Evolutionary conservation across 2,113 vertebrate species (phyloP).

Genomic region (Myiagra hebetior): DNA sequence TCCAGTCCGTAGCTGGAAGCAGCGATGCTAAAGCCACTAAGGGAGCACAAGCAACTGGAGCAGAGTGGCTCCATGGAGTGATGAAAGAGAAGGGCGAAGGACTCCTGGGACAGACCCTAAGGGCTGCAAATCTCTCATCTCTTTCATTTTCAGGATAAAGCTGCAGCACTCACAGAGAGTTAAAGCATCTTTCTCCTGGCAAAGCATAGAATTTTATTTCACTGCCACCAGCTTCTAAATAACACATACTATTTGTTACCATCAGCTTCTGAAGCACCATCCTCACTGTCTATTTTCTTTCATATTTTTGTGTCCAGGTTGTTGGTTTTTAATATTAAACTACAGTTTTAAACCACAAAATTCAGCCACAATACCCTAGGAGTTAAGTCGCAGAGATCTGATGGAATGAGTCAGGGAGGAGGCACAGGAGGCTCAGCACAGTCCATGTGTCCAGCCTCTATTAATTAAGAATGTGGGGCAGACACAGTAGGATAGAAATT

Average conservation of each 20-base stretch:
- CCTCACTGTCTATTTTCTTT: background rate
- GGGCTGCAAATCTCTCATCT: background rate
- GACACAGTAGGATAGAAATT: background rate
- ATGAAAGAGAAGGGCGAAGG: background rate
- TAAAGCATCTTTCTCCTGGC: background rate
- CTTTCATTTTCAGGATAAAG: background rate
- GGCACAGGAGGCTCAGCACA: background rate
- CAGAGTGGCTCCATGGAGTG: background rate
- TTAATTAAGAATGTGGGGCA: background rate
- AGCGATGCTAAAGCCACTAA: background rate
- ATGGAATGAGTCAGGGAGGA: background rate
- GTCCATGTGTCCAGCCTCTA: background rate
- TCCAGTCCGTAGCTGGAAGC: background rate
- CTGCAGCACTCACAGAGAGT: background rate
- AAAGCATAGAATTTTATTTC: background rate
- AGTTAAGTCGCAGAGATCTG: background rate
- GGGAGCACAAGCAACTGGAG: background rate
- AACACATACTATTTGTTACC: background rate
- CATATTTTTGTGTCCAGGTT: background rate
- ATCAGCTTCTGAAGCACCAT: background rate
- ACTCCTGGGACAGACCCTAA: background rate
- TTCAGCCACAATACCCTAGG: background rate
- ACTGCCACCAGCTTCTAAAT: background rate
- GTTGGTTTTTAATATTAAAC: background rate
- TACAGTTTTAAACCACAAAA: background rate